phyloP scores from a whole-genome alignment of 1,140 invertebrate species.

The Lordiphosa clarofinis region DNA sequence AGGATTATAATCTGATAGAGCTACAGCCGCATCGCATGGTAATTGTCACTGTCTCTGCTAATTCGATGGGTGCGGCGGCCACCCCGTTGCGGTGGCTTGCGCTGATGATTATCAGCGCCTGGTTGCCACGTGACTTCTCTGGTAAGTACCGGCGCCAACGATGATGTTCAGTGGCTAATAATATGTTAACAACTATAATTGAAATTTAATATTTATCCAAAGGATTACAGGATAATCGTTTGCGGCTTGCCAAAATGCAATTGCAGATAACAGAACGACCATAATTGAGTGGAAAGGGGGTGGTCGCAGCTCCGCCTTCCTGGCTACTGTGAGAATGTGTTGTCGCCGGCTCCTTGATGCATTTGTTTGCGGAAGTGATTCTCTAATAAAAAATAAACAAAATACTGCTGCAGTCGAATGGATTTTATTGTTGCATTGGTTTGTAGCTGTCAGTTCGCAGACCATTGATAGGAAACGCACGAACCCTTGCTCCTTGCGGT shows the following conservation, averaged over 20 bases:
- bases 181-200: slow-evolving; percentile 75
- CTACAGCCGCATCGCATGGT: slow-evolving; percentile 54
- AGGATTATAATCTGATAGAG: slow-evolving; percentile 70
- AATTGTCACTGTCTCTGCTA: slow-evolving; percentile 34
- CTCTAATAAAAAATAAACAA: slow-evolving; percentile 55
- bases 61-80: slow-evolving; percentile 3
- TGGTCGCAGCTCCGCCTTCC: neutral
- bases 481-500: slow-evolving; percentile 35
- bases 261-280: slow-evolving; percentile 48
- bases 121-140: slow-evolving; percentile 61
- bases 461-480: slow-evolving; percentile 27
- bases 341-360: slow-evolving; percentile 20
- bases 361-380: slow-evolving; percentile 63
- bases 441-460: slow-evolving; percentile 29
- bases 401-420: slow-evolving; percentile 10
- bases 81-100: slow-evolving; percentile 52
- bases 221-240: slow-evolving; percentile 75
- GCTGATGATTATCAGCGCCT: slow-evolving; percentile 58
- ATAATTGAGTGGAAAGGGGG: neutral
- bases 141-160: slow-evolving; percentile 22
- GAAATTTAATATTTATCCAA: slow-evolving; percentile 79
- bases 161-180: slow-evolving; percentile 51
- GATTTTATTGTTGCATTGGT: slow-evolving; percentile 54
- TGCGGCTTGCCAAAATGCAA: slow-evolving; percentile 55
- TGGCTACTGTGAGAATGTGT: slow-evolving; percentile 29